Base-by-base conservation (phyloP, 2,888 invertebrate species). In the Caenorhabditis sp. region DNA sequence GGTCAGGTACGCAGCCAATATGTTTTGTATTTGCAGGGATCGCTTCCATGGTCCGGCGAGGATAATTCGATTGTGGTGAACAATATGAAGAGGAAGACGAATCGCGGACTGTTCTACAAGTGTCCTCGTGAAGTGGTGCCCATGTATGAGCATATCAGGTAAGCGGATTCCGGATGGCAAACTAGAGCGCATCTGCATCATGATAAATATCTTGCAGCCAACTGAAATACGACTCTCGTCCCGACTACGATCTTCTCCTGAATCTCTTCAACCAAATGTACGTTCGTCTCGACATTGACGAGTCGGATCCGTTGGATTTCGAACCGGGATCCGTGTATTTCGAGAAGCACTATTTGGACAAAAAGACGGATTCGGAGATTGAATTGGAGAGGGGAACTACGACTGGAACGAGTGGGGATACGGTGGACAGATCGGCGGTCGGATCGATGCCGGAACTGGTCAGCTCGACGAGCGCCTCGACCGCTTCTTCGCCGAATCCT, bases 121-220 rank as follows among this genome's bases (percentile, higher is more conserved):
- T 86, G 86, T 69, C 86, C 88, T 0, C 60, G 74, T 15, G 84
- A 85, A 51, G 64, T 87, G 20, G 55, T 50, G 9, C 40, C 61
- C 11, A 80, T 86, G 11, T 80, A 82, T 61, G 84, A 86, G 26
- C 86, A 87, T 60, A 80, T 88, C 37, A 56, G 71, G 61, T 67
- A 40, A 2, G 15, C 32, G 64, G 56, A 13, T 47, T 13, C 20
- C 20, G 3, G n/a, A n/a, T n/a, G n/a, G n/a, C n/a, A n/a, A n/a
- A n/a, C n/a, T n/a, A n/a, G n/a, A n/a, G n/a, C n/a, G n/a, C n/a
- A n/a, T 58, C 4, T 13, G 22, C 35, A 11, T 13, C 13, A 40
- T 40, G 11, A 13, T 2, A 40, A n/a, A n/a, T n/a, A n/a, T 32
- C 13, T 74, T 74, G 15, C 55, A 80, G 80, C 2, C 51, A 47